Evolutionary conservation across 2,888 invertebrate genomes (phyloP), one percentile per base, ranked within the genome.

Genomic region (Tinea trinotella): DNA sequence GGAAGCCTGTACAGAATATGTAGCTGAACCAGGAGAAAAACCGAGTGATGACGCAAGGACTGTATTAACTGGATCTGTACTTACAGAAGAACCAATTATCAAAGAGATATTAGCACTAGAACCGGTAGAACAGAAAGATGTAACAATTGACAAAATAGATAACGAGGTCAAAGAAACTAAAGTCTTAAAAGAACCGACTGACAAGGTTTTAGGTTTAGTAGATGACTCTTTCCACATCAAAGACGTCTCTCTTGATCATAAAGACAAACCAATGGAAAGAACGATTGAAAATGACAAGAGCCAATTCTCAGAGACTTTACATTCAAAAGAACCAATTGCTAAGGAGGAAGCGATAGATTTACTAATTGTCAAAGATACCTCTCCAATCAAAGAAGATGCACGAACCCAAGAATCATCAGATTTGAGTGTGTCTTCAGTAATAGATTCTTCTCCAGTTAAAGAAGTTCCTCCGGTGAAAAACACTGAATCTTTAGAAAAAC

Each of bases 91-190:
- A 22, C 7, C 22, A 5, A 22, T 22, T 22, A 7, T 30, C 3
- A 30, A 30, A 7, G 30, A 30, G 2, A 7, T 30, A 7, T 30
- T n/a, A n/a, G n/a, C n/a, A n/a, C n/a, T n/a, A n/a, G n/a, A 54
- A 44, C 54, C n/a, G n/a, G n/a, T 54, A 12, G 55, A 59, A 19
- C n/a, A 19, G 10, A 52, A 46, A 54, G 54, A 56, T 36, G 55
- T 48, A 53, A 55, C 52, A 12, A 36, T n/a, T 30, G 30, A 2
- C 30, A 30, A 2, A 30, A n/a, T 10, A 30, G n/a, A 7, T 2
- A n/a, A 10, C 7, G 7, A 30, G 7, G 30, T n/a, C n/a, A n/a
- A 30, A n/a, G 30, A 30, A 30, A 2, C 30, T 4, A 2, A 7
- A 30, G 7, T 7, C 2, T 10, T 30, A 10, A 30, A 5, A 22